phyloP scores from a whole-genome alignment of 2,888 invertebrate genomes.

The Mythimna albipuncta region DNA sequence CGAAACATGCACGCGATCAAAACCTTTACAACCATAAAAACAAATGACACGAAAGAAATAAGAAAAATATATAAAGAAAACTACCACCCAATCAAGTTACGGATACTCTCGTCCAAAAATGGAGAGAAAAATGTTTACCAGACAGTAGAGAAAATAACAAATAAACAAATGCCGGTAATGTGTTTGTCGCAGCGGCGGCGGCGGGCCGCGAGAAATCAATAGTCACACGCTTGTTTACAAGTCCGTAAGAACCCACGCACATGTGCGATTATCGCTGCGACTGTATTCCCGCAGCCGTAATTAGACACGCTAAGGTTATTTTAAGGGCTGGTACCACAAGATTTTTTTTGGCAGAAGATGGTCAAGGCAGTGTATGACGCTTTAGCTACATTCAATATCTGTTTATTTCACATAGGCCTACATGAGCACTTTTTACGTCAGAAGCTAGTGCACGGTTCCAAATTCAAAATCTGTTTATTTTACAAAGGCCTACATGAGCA shows the following conservation, averaged over 20 bases:
- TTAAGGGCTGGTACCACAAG: conserved; percentile 20
- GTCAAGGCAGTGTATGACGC: no score
- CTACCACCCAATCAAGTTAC: conserved; percentile 10
- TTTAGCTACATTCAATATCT: no score
- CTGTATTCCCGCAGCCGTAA: conserved; percentile 44
- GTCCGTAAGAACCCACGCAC: conserved; percentile 55
- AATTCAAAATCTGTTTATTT: no score
- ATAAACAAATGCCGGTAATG: conserved; percentile 48
- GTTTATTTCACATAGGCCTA: no score
- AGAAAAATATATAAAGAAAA: no score
- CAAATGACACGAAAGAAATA: no score
- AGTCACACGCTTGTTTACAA: conserved; percentile 61
- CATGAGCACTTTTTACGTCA: no score
- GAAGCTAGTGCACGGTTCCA: no score
- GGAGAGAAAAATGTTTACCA: conserved; percentile 12
- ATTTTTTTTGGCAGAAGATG: background rate
- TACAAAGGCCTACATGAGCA: no score
- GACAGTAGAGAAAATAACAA: conserved; percentile 42
- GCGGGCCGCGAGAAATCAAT: conserved; percentile 59
- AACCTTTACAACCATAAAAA: background rate
- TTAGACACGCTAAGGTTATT: conserved; percentile 55
- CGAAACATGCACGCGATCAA: conserved; percentile 1
- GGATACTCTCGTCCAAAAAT: conserved; percentile 13
- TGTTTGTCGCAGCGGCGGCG: conserved; percentile 55
- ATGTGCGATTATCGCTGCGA: conserved; percentile 57